phyloP scores from a whole-genome alignment of 2,797 vertebrate species.

The Schizothorax lantsangensis region DNA sequence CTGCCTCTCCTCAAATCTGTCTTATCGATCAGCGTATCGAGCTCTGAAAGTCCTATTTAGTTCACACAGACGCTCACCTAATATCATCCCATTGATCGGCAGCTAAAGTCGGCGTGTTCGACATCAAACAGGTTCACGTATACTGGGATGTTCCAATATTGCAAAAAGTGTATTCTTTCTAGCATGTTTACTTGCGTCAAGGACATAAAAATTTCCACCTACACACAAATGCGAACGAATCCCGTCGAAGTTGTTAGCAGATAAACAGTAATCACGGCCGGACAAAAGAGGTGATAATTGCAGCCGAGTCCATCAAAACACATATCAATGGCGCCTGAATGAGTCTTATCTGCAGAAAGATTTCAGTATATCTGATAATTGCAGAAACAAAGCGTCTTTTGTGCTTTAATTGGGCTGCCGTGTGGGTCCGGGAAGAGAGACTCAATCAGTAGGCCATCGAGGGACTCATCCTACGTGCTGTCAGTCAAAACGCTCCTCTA shows the following conservation, averaged over 20 bases:
- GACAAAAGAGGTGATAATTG: constrained; percentile 40
- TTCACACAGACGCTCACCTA: constrained; percentile 11
- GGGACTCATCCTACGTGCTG: constrained; percentile 16
- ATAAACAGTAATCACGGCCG: constrained; percentile 21
- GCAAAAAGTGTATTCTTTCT: background rate
- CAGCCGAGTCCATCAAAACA: constrained; percentile 25
- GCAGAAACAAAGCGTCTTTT: constrained; percentile 38
- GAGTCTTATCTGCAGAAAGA: constrained; percentile 41
- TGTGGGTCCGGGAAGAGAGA: background rate
- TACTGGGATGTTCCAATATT: background rate
- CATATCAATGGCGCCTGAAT: constrained; percentile 17
- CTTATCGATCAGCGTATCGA: background rate
- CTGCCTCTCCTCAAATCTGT: constrained; percentile 1
- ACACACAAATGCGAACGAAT: constrained; percentile 2
- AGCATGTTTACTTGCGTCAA: background rate
- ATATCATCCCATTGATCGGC: constrained; percentile 18
- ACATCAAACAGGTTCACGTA: background rate
- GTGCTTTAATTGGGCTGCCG: constrained; percentile 32
- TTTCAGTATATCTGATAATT: constrained; percentile 51
- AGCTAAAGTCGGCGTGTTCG: background rate
- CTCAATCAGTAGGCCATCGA: constrained; percentile 17
- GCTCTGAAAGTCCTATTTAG: constrained; percentile 17
- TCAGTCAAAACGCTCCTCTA: constrained; percentile 25
- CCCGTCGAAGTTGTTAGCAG: constrained; percentile 17
- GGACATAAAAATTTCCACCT: background rate